Evolutionary conservation across 2,113 vertebrate species (phyloP).

Genomic region (Poeciliopsis retropinna): DNA sequence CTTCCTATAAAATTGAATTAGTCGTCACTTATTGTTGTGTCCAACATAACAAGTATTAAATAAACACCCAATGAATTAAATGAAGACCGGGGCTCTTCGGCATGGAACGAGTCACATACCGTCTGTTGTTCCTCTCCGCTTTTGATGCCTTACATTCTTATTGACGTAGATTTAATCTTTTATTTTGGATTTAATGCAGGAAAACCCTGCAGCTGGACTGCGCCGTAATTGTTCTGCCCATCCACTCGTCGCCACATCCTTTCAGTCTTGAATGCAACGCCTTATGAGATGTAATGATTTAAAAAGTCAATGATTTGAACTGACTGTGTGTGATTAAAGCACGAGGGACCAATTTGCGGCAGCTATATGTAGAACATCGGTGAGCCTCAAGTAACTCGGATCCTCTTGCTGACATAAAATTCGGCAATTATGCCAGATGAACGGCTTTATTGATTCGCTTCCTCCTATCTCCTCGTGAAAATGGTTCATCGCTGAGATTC

Average conservation of each 20-base stretch:
- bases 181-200: slow-evolving; percentile 64
- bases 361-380: slow-evolving; percentile 66
- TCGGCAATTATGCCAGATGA: slow-evolving; percentile 71
- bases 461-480: slow-evolving; percentile 40
- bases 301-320: slow-evolving; percentile 76
- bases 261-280: slow-evolving; percentile 60
- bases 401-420: slow-evolving; percentile 68
- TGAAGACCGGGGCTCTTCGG: slow-evolving; percentile 88
- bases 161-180: slow-evolving; percentile 69
- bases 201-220: slow-evolving; percentile 42
- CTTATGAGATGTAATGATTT: slow-evolving; percentile 70
- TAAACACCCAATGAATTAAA: slow-evolving; percentile 95
- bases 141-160: slow-evolving; percentile 44
- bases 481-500: slow-evolving; percentile 45
- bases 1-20: slow-evolving; percentile 91
- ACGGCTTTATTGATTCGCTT: slow-evolving; percentile 67
- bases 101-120: slow-evolving; percentile 36
- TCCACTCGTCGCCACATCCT: slow-evolving; percentile 49
- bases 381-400: slow-evolving; percentile 61
- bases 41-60: slow-evolving; percentile 89
- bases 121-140: slow-evolving; percentile 50
- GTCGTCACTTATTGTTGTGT: slow-evolving; percentile 86
- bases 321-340: slow-evolving; percentile 70
- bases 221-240: slow-evolving; percentile 58
- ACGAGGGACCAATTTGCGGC: slow-evolving; percentile 74